phyloP scores from a whole-genome alignment of 2,888 invertebrate species.

The Ferdinandea cuprea region DNA sequence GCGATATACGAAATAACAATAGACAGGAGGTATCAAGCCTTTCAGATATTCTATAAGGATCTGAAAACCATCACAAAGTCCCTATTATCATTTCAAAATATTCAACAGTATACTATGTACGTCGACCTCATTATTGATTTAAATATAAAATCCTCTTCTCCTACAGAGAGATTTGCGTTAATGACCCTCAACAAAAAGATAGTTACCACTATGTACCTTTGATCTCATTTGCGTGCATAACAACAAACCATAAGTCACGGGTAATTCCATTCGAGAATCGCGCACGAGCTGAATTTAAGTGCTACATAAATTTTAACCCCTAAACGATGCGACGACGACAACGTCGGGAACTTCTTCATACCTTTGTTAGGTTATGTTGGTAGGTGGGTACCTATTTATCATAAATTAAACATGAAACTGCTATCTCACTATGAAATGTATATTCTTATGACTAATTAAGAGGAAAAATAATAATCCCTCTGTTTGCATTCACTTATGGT shows the following conservation, averaged over 20 bases:
- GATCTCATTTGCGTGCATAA: background rate
- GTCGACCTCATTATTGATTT: no score
- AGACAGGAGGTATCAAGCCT: no score
- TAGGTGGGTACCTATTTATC: background rate
- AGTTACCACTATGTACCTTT: background rate
- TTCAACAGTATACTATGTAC: no score
- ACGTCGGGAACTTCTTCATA: background rate
- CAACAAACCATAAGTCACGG: background rate
- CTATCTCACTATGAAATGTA: background rate
- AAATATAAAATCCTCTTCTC: no score
- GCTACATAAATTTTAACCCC: background rate
- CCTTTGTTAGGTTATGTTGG: background rate
- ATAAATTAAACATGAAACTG: background rate
- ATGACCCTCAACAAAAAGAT: background rate
- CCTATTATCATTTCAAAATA: no score
- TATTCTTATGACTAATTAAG: background rate
- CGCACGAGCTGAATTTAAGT: conserved; percentile 3
- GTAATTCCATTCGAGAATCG: background rate
- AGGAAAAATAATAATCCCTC: background rate
- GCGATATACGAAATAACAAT: no score
- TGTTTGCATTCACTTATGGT: background rate
- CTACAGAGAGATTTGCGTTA: background rate
- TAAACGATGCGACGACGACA: background rate
- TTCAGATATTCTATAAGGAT: no score
- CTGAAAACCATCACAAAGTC: no score